Evolutionary conservation across 2,113 vertebrate genomes (phyloP), one percentile per base, ranked within the genome.

Genomic region (Galeopterus variegatus): DNA sequence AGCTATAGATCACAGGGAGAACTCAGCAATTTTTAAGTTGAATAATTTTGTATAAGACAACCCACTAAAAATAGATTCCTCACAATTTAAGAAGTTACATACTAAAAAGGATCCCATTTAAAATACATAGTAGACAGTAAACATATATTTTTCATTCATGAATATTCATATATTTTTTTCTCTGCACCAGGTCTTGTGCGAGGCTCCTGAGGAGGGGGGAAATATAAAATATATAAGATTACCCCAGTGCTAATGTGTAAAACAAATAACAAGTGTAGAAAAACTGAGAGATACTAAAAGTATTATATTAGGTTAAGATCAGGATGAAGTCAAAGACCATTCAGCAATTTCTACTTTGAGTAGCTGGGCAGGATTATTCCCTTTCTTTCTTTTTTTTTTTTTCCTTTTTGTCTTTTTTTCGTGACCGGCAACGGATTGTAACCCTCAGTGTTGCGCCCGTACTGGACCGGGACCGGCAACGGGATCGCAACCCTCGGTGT

Each of bases 71-170:
- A 82, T 10, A 95, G 48, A 88, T 67, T 85, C 15, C 15, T 85
- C n/a, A 81, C 15, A 56, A 52, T 77, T 82, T 67, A 62, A 88
- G 95, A 81, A 10, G 52, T 72, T n/a, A 4, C 41, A 67, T 64
- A 73, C 24, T 19, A 33, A 86, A 72, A 70, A 56, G 45, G 24
- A 81, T 3, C 36, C 48, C 70, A 67, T 81, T 96, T 52, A 88
- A 96, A 80, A 82, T 67, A 12, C 33, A 18, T 64, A 13, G 6
- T 67, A 4, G 54, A 81, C 28, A 89, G 91, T 69, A 64, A 76
- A 93, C 94, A 89, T 26, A 28, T 56, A 36, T 33, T 76, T 95
- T 96, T 93, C 23, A 81, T 26, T 93, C 24, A 75, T 67, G 58
- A 92, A 95, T 85, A 80, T 95, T 81, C 31, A 76, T 72, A 33